These are phyloP conservation scores for Cancer borealis DNA, from an alignment of 2,888 invertebrate species.

Conservation along the genomic window DNA sequence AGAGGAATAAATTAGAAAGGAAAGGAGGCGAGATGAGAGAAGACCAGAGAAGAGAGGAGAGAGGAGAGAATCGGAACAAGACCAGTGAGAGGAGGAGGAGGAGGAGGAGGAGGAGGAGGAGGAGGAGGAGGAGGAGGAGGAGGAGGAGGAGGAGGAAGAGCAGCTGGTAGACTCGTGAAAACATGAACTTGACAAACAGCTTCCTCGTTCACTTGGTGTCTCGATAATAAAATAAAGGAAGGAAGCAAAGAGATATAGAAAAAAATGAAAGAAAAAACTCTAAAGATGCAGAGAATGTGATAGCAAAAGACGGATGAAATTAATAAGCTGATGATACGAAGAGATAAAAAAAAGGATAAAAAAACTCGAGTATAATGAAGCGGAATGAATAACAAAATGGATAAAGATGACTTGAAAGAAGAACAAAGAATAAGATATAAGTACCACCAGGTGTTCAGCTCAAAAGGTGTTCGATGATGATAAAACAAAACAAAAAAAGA, in stretches of 20 bases:
- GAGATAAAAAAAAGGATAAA: neutral
- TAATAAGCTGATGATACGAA: neutral
- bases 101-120: neutral
- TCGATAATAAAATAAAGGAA: neutral
- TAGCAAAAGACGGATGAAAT: neutral
- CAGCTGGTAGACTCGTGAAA: neutral
- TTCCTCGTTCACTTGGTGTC: neutral
- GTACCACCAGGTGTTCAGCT: neutral
- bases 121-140: slow-evolving; percentile 14
- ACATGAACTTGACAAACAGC: slow-evolving; percentile 7
- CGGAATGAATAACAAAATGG: neutral
- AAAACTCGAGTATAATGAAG: neutral
- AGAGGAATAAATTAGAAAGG: slow-evolving; percentile 7
- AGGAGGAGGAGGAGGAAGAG: neutral
- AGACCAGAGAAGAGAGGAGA: neutral
- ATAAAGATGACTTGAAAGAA: neutral
- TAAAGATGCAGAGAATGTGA: neutral
- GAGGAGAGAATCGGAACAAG: neutral
- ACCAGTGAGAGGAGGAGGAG: slow-evolving; percentile 9
- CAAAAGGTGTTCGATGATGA: neutral
- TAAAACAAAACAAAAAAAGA: neutral
- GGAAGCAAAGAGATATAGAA: neutral
- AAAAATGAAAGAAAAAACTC: neutral
- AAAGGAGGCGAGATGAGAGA: neutral
- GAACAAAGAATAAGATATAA: neutral